These are phyloP conservation scores for Myripristis jacobus DNA, from an alignment of 2,797 vertebrate species.

Conservation along the genomic window DNA sequence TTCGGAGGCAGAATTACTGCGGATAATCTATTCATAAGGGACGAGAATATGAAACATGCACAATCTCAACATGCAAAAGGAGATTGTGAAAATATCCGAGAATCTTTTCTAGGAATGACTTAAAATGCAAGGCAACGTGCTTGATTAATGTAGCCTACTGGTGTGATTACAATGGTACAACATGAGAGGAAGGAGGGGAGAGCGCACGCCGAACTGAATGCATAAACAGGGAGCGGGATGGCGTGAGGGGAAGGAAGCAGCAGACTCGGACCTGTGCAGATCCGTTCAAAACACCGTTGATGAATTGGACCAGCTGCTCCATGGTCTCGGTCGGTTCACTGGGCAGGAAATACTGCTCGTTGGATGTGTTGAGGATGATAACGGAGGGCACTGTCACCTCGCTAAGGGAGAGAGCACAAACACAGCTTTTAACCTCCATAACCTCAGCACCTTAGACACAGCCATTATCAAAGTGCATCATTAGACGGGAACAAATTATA, in stretches of 20 bases:
- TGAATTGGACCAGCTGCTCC: slow-evolving; percentile 94
- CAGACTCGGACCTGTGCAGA: slow-evolving; percentile 85
- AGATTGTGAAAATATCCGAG: slow-evolving; percentile 61
- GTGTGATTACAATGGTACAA: slow-evolving; percentile 68
- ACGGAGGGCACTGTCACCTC: slow-evolving; percentile 92
- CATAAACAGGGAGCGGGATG: slow-evolving; percentile 37
- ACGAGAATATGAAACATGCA: slow-evolving; percentile 44
- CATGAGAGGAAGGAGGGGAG: slow-evolving; percentile 20
- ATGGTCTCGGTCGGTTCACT: slow-evolving; percentile 83
- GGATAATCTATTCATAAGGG: slow-evolving; percentile 62
- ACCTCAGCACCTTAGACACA: slow-evolving; percentile 25
- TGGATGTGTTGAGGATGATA: slow-evolving; percentile 96
- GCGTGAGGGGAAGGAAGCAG: slow-evolving; percentile 7
- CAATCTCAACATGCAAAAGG: slow-evolving; percentile 62
- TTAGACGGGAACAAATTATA: slow-evolving; percentile 57
- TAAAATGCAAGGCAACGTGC: slow-evolving; percentile 61
- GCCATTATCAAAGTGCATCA: slow-evolving; percentile 60
- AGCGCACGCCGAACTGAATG: slow-evolving; percentile 41
- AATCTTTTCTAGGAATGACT: slow-evolving; percentile 49
- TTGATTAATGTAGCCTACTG: slow-evolving; percentile 72
- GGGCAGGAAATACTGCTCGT: slow-evolving; percentile 96
- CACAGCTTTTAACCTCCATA: slow-evolving; percentile 52
- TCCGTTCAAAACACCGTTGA: slow-evolving; percentile 92
- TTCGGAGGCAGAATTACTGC: slow-evolving; percentile 43
- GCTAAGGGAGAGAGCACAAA: slow-evolving; percentile 72